Evolutionary conservation across 2,113 vertebrate species (phyloP).

Genomic region (Hippocampus mohnikei): DNA sequence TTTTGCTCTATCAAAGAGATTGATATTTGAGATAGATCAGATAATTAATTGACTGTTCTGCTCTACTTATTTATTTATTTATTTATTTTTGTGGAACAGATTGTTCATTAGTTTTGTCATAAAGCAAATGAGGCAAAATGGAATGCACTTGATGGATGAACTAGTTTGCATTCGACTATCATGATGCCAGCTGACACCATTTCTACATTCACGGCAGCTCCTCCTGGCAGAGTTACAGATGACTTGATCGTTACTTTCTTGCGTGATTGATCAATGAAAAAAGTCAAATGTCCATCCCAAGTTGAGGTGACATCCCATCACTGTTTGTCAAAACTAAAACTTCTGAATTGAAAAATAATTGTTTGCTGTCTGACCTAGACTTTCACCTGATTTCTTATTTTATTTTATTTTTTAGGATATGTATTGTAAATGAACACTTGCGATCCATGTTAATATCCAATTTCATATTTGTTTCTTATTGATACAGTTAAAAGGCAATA

Average conservation of each 20-base stretch:
- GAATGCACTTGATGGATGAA: neutral
- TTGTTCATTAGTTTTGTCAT: neutral
- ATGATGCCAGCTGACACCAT: neutral
- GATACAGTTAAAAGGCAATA: neutral
- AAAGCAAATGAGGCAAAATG: neutral
- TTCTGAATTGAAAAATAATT: neutral
- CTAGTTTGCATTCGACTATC: neutral
- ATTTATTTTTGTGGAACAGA: neutral
- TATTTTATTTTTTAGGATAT: neutral
- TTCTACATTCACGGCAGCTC: neutral
- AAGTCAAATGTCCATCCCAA: neutral
- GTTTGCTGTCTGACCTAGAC: slow-evolving; percentile 34
- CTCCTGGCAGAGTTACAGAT: neutral
- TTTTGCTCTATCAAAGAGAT: neutral
- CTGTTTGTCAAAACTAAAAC: neutral
- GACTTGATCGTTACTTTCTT: neutral
- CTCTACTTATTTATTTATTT: no score
- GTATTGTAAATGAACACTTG: neutral
- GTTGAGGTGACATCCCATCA: neutral
- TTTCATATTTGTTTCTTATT: neutral
- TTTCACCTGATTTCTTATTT: slow-evolving; percentile 16
- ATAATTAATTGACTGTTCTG: neutral
- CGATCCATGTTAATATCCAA: neutral
- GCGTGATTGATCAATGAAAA: no score
- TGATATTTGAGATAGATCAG: neutral